A percentile compares a stretch with the other conserved stretches of the same genome.
These are phyloP conservation scores for Trachurus trachurus DNA, from an alignment of 2,797 vertebrate species.

Conservation along the genomic window DNA sequence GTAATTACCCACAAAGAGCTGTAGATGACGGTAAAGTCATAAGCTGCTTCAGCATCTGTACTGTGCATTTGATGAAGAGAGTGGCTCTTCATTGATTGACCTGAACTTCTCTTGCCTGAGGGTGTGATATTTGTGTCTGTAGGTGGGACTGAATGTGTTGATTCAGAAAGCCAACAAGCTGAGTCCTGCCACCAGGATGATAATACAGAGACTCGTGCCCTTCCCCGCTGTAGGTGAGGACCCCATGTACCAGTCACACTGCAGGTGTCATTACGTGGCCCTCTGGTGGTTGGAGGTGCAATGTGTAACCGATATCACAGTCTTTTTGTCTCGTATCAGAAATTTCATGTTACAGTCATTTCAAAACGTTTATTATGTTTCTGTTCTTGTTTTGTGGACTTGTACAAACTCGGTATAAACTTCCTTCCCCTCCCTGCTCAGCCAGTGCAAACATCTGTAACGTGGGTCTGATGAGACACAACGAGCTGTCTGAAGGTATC, in stretches of 20 bases:
- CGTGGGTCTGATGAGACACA: constrained; percentile 96
- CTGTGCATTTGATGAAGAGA: no score
- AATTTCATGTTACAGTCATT: neutral
- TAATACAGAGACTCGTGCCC: constrained; percentile 96
- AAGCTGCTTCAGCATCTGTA: neutral
- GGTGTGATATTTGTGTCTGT: constrained; percentile 24
- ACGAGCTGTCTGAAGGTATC: constrained; percentile 94
- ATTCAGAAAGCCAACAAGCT: constrained; percentile 95
- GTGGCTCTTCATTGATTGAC: neutral
- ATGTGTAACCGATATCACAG: no score
- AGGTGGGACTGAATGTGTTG: constrained; percentile 97
- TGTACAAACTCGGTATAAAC: neutral
- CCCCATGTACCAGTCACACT: neutral
- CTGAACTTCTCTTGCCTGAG: no score
- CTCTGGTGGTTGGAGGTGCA: constrained; percentile 29
- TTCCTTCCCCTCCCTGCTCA: constrained; percentile 60
- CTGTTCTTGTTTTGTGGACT: neutral
- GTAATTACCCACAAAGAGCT: neutral
- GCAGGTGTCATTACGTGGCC: neutral
- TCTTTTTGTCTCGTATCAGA: neutral
- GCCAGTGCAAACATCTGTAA: constrained; percentile 98
- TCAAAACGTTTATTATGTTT: neutral
- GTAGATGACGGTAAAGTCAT: neutral
- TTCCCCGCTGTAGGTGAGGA: constrained; percentile 94
- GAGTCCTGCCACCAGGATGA: constrained; percentile 92